A percentile compares a stretch with the other conserved stretches of the same genome.
Conservation (phyloP, 2,888 invertebrate species). For the Hanleya hanleyi region DNA sequence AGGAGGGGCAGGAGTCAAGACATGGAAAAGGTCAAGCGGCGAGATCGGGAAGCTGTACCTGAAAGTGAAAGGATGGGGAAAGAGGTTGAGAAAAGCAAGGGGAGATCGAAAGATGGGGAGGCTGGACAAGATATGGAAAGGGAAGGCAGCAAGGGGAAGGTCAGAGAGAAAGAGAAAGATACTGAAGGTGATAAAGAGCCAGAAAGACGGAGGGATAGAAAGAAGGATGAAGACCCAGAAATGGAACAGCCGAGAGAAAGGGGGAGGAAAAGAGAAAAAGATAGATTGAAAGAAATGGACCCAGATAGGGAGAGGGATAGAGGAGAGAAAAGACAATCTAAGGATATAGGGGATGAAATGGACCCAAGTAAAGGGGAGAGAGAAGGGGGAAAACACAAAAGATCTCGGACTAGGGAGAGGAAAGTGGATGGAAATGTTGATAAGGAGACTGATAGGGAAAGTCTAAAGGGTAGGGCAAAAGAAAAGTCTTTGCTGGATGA, state of each 20-base stretch:
- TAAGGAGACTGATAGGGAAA: neutral
- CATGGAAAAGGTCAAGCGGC: neutral
- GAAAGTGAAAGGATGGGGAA: neutral
- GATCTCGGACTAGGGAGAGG: neutral
- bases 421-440: neutral
- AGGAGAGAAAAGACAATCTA: neutral
- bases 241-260: neutral
- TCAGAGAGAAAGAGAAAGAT: neutral
- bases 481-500: too few relatives aligned
- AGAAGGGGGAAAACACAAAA: neutral
- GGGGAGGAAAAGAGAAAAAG: neutral
- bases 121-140: too few relatives aligned
- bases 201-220: neutral
- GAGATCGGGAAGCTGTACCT: neutral
- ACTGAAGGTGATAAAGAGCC: neutral
- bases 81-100: neutral
- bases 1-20: neutral
- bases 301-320: neutral
- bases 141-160: too few relatives aligned
- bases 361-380: neutral
- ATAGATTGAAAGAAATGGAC: neutral
- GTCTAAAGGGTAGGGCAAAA: neutral
- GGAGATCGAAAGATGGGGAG: neutral
- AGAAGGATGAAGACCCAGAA: neutral
- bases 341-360: neutral